Evolutionary conservation across 2,113 vertebrate species (phyloP).

Genomic region (Apistogramma diplotaenia): DNA sequence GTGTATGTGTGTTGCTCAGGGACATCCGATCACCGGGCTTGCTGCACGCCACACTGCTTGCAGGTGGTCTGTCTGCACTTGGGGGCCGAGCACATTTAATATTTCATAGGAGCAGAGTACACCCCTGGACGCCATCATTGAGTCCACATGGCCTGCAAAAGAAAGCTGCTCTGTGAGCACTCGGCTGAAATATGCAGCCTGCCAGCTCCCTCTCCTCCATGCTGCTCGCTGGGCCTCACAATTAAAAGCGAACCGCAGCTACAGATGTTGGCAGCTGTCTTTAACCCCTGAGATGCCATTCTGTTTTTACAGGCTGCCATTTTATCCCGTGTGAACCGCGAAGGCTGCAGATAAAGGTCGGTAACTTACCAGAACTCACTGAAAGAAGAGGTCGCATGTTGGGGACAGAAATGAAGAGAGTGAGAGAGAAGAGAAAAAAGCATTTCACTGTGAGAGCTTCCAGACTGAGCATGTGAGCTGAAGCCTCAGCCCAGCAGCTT

Average conservation of each 20-base stretch:
- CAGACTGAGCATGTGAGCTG: conserved; percentile 37
- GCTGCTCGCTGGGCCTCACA: conserved; percentile 83
- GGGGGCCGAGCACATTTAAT: conserved; percentile 90
- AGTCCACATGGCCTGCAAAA: conserved; percentile 93
- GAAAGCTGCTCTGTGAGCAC: conserved; percentile 94
- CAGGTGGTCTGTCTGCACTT: conserved; percentile 93
- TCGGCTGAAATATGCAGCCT: conserved; percentile 91
- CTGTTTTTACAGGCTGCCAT: background rate
- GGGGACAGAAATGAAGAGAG: background rate
- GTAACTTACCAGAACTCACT: background rate
- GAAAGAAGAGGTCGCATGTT: background rate
- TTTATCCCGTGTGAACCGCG: background rate
- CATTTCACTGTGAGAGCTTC: conserved; percentile 47
- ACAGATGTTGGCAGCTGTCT: conserved; percentile 88
- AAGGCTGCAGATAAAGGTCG: background rate
- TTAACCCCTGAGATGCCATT: conserved; percentile 63
- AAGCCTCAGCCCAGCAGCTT: conserved; percentile 50
- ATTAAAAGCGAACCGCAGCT: conserved; percentile 90
- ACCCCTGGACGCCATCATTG: conserved; percentile 92
- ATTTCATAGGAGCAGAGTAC: conserved; percentile 92
- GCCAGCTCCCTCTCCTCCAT: conserved; percentile 80
- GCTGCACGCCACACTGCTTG: conserved; percentile 74
- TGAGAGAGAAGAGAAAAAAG: conserved; percentile 2
- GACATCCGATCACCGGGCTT: conserved; percentile 76
- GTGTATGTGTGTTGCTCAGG: conserved; percentile 66